A percentile compares a stretch with the other conserved stretches of the same genome.
phyloP scores from a whole-genome alignment of 2,888 invertebrate genomes.

The Drosophila testacea region DNA sequence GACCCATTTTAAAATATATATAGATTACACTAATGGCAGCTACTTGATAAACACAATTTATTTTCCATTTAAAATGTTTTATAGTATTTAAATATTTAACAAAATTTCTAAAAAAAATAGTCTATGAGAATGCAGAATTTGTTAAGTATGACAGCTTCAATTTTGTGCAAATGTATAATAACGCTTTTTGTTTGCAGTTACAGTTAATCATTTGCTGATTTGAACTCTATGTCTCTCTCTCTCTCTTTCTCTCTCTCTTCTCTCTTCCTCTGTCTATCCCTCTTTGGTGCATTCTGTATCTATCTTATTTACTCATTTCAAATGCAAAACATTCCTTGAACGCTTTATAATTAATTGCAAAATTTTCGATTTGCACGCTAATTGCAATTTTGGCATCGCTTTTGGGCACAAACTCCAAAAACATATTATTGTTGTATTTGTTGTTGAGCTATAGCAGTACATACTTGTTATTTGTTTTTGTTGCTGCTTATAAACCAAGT shows the following conservation, averaged over 20 bases:
- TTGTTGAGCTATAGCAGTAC: conserved; percentile 23
- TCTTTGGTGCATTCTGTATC: neutral
- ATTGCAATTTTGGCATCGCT: conserved; percentile 68
- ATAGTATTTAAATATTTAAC: no score
- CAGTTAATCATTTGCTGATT: neutral
- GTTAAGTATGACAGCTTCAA: neutral
- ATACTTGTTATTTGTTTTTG: conserved; percentile 32
- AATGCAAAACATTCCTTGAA: conserved; percentile 36
- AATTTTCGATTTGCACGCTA: conserved; percentile 64
- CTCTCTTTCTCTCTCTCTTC: neutral
- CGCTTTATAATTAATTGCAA: conserved; percentile 69
- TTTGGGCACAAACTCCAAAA: conserved; percentile 39
- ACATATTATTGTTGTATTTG: conserved; percentile 26
- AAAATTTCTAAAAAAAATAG: neutral
- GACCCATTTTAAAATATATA: no score
- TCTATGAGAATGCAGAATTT: neutral
- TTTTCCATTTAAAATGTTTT: neutral
- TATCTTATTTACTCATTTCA: conserved; percentile 7
- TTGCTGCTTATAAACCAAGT: neutral
- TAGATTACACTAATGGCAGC: neutral
- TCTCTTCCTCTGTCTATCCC: neutral
- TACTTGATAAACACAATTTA: neutral
- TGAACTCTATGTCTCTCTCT: no score
- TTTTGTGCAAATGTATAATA: neutral
- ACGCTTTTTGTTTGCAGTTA: neutral